These are phyloP conservation scores for Anagrus nilaparvatae DNA, from an alignment of 1,140 invertebrate species.

Conservation along the genomic window DNA sequence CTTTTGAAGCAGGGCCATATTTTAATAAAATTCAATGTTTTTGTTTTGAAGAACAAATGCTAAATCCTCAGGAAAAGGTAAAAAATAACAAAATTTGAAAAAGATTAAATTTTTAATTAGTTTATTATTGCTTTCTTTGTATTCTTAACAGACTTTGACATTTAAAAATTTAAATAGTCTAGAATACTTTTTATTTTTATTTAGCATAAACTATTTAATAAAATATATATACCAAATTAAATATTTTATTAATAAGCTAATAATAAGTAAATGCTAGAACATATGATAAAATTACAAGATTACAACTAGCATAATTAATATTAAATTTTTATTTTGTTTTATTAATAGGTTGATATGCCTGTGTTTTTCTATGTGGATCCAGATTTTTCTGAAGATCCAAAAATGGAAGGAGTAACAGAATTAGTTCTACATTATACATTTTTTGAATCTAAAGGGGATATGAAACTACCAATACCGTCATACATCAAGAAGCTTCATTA, in stretches of 20 bases:
- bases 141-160: background rate
- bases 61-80: slow-evolving; percentile 96
- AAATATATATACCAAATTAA: background rate
- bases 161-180: too few species aligned
- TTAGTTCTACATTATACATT: slow-evolving; percentile 96
- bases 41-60: slow-evolving; percentile 97
- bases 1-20: slow-evolving; percentile 95
- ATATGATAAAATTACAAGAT: background rate
- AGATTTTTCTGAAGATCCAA: slow-evolving; percentile 85
- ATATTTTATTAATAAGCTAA: slow-evolving; percentile 10
- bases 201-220: background rate
- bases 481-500: slow-evolving; percentile 41
- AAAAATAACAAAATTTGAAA: slow-evolving; percentile 8
- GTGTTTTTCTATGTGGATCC: slow-evolving; percentile 99
- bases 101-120: slow-evolving; percentile 3
- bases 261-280: slow-evolving; percentile 11
- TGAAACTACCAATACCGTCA: slow-evolving; percentile 63
- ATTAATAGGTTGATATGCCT: slow-evolving; percentile 88
- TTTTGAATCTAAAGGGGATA: slow-evolving; percentile 89
- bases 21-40: slow-evolving; percentile 99
- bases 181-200: background rate
- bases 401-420: slow-evolving; percentile 74
- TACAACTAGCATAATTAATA: too few species aligned
- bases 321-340: too few species aligned
- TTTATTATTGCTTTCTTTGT: background rate